A percentile compares a stretch with the other conserved stretches of the same genome.
Conservation (phyloP, 2,888 invertebrate genomes). For the Cryptops parisi region DNA sequence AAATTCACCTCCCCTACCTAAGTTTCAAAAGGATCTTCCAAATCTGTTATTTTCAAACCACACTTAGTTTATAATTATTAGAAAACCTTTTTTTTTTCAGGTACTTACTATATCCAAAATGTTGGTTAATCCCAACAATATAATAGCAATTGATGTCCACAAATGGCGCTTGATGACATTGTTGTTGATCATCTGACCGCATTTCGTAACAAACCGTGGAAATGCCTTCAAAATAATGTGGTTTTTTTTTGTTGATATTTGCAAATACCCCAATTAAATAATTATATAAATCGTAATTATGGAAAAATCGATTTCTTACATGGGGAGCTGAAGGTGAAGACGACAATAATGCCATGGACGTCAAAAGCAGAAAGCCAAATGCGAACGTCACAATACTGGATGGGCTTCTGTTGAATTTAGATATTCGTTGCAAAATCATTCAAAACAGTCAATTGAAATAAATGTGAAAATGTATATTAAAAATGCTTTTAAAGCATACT, state of each 20-base stretch:
- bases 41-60: too few relatives aligned
- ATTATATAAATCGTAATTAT: too few relatives aligned
- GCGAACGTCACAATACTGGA: conserved; percentile 28
- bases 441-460: too few relatives aligned
- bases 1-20: too few relatives aligned
- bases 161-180: conserved; percentile 16
- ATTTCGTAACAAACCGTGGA: conserved; percentile 1
- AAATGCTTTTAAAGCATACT: too few relatives aligned
- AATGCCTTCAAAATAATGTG: conserved; percentile 3
- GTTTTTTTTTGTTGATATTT: too few relatives aligned
- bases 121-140: conserved; percentile 43
- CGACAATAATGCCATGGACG: conserved; percentile 30
- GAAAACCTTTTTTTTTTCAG: too few relatives aligned
- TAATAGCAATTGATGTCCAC: conserved; percentile 34
- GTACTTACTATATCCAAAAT: conserved; percentile 45
- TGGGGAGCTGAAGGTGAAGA: conserved; percentile 32
- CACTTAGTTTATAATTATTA: too few relatives aligned
- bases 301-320: conserved; percentile 30
- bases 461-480: too few relatives aligned
- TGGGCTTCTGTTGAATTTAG: conserved; percentile 1
- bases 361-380: conserved; percentile 29
- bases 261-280: too few relatives aligned
- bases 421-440: too few relatives aligned
- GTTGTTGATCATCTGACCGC: conserved; percentile 13
- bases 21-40: too few relatives aligned